Evolutionary conservation across 2,888 invertebrate genomes (phyloP), one percentile per base, ranked within the genome.

Genomic region (Allygus modestus): DNA sequence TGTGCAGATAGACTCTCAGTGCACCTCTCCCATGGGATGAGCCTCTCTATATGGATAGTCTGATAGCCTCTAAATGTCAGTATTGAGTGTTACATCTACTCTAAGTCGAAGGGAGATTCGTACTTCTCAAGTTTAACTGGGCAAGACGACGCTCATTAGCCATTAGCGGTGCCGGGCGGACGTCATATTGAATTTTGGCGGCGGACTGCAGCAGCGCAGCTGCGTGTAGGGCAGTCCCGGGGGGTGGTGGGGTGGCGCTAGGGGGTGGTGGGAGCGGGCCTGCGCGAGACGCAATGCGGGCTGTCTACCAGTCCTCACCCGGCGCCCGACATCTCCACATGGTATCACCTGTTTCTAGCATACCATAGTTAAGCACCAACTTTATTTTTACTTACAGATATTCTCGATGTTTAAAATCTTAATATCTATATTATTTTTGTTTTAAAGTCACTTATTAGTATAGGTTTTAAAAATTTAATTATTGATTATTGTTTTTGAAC

Each of bases 261-360:
- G 41, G 23, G 31, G 43, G 71, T 31, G 71, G 61, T 69, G 33
- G 75, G 75, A 51, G 71, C 17, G 71, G 41, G 43, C 73, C 37
- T 77, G 75, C 75, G 75, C 73, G 2, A n/a, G 46, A 20, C n/a
- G 75, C 75, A 77, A 41, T 77, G 75, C 75, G 75, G 75, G 75
- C 43, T 46, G 75, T 26, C 75, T 77, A 77, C 46, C 75, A 77
- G 75, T 77, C 46, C 9, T 77, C 43, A 4, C 12, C 75, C 75
- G 75, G 75, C 75, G 46, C 46, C 41, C 75, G 46, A 1, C 75
- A 17, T 15, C 28, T 73, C 26, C 75, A 77, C 75, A 77, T 77
- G 75, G 75, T 77, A 41, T 73, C 73, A 73, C 41, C 37, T 73
- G 73, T 37, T 41, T 23, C 20, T 46, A 46, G 23, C 28, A 0